phyloP scores from a whole-genome alignment of 2,888 invertebrate genomes.

The Phorcus lineatus region DNA sequence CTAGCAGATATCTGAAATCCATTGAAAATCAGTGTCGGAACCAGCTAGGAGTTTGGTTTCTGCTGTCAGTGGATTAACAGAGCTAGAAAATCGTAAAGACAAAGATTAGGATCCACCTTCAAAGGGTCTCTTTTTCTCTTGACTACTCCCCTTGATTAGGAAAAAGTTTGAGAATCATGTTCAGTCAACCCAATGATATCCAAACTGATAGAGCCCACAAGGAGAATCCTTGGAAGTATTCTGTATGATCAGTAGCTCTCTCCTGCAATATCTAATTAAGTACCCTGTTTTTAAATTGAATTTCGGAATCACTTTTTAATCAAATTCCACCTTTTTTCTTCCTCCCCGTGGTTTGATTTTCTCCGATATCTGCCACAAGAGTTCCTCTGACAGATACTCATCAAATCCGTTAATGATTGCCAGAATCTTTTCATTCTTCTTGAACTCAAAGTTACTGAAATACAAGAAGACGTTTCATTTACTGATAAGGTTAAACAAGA shows the following conservation, averaged over 20 bases:
- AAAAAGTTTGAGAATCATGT: too few species aligned
- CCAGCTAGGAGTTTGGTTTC: too few species aligned
- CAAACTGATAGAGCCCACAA: too few species aligned
- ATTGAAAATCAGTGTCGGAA: too few species aligned
- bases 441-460: slow-evolving; percentile 82
- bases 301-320: background rate
- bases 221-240: too few species aligned
- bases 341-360: slow-evolving; percentile 89
- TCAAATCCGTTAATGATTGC: slow-evolving; percentile 97
- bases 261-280: background rate
- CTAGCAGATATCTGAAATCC: too few species aligned
- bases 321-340: background rate
- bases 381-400: slow-evolving; percentile 95
- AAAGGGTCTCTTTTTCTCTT: too few species aligned
- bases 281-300: background rate
- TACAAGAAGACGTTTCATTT: slow-evolving; percentile 7
- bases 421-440: slow-evolving; percentile 94
- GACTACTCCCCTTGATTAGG: too few species aligned
- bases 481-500: background rate
- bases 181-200: too few species aligned
- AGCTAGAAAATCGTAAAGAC: too few species aligned
- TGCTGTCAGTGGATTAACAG: too few species aligned
- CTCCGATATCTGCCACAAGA: slow-evolving; percentile 98
- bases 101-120: too few species aligned
- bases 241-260: background rate